Conservation (phyloP, 2,888 invertebrate genomes). For the Lacanobia wlatinum region DNA sequence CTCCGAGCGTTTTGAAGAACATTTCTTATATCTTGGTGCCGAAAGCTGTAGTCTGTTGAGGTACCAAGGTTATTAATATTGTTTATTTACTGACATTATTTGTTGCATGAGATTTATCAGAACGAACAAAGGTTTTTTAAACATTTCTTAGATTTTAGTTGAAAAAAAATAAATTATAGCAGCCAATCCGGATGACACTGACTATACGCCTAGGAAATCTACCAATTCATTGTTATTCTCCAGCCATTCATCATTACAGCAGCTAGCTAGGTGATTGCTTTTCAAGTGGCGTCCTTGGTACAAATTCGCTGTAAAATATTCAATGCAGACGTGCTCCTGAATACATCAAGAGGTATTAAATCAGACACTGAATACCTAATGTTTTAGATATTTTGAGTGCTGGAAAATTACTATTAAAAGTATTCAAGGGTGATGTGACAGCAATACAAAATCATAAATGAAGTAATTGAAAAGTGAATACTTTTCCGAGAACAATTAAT, state of each 20-base stretch:
- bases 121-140: neutral
- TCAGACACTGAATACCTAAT: slow-evolving; percentile 33
- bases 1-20: neutral
- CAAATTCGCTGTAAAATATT: slow-evolving; percentile 40
- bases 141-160: no score
- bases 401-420: slow-evolving; percentile 19
- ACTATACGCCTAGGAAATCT: neutral
- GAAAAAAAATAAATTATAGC: neutral
- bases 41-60: neutral
- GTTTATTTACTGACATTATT: neutral
- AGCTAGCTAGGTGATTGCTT: slow-evolving; percentile 22
- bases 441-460: no score
- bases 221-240: slow-evolving; percentile 12
- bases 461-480: neutral
- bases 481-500: neutral
- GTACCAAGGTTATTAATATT: neutral
- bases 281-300: slow-evolving; percentile 39
- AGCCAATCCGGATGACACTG: neutral
- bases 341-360: slow-evolving; percentile 40
- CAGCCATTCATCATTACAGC: slow-evolving; percentile 15
- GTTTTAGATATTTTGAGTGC: slow-evolving; percentile 26
- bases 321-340: slow-evolving; percentile 35
- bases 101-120: neutral
- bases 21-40: neutral
- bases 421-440: neutral